Conservation (phyloP, 2,113 vertebrate genomes). For the Semnornis frantzii region DNA sequence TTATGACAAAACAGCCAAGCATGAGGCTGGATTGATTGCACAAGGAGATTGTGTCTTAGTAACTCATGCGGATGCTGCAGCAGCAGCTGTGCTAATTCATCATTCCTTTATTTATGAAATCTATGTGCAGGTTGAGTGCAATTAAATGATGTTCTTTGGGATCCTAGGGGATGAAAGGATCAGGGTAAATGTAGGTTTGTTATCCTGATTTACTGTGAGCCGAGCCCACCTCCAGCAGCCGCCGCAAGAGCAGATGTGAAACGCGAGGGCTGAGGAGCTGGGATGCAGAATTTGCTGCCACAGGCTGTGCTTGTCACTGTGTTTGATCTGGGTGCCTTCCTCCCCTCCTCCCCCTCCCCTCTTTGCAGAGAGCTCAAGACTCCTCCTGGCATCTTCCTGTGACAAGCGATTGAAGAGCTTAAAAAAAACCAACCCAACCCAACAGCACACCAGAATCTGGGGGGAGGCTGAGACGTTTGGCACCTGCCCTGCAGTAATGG, state of each 20-base stretch:
- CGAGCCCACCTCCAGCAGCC: slow-evolving; percentile 31
- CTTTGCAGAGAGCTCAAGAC: not conserved
- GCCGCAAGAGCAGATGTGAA: not conserved
- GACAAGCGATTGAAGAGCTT: not conserved
- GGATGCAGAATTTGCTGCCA: slow-evolving; percentile 21
- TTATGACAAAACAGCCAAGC: slow-evolving; percentile 36
- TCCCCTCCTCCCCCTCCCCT: not conserved
- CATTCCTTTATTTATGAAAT: slow-evolving; percentile 48
- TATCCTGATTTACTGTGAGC: not conserved
- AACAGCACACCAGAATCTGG: not conserved
- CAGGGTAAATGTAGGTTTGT: slow-evolving; percentile 15
- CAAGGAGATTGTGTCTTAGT: slow-evolving; percentile 46
- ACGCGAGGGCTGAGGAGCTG: not conserved
- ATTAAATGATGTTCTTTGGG: slow-evolving; percentile 46
- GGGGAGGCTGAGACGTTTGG: not conserved
- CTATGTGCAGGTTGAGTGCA: slow-evolving; percentile 21
- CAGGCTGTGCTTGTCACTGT: not conserved
- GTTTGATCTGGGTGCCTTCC: slow-evolving; percentile 22
- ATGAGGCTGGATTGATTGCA: slow-evolving; percentile 42
- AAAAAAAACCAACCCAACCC: not conserved
- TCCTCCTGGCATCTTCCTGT: not conserved
- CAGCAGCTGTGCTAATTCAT: slow-evolving; percentile 44
- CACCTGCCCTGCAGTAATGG: not conserved
- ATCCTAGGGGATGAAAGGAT: slow-evolving; percentile 46
- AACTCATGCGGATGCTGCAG: slow-evolving; percentile 34